Evolutionary conservation across 2,113 vertebrate species (phyloP).

Genomic region (Nannobrachium achirus): DNA sequence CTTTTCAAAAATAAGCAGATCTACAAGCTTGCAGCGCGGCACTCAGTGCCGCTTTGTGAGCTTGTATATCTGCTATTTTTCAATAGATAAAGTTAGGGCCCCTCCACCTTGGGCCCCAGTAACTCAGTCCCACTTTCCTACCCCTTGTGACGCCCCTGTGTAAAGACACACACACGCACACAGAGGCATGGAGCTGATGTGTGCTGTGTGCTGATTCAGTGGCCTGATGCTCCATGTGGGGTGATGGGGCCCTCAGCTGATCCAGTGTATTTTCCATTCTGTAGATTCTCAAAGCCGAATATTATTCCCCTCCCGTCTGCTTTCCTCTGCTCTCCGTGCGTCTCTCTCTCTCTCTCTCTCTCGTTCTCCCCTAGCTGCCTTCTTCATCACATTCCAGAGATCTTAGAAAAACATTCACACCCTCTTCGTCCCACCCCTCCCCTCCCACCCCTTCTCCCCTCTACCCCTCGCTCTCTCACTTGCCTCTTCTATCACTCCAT

Average conservation of each 20-base stretch:
- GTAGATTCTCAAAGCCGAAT: not conserved
- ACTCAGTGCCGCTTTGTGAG: no score
- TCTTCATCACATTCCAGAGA: constrained; percentile 10
- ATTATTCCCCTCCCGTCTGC: not conserved
- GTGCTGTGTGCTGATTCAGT: constrained; percentile 3
- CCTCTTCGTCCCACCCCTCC: not conserved
- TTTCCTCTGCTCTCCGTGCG: no score
- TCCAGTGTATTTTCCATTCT: constrained; percentile 2
- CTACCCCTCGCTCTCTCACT: not conserved
- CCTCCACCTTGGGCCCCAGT: no score
- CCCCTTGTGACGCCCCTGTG: no score
- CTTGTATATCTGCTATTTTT: no score
- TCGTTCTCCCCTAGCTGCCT: not conserved
- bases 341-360: not conserved
- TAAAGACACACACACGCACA: constrained; percentile 8
- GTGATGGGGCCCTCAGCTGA: not conserved
- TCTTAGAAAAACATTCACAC: constrained; percentile 3
- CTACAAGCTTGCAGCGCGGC: no score
- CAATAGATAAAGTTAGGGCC: no score
- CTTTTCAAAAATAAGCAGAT: no score
- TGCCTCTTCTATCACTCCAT: not conserved
- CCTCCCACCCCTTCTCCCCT: not conserved
- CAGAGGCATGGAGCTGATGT: not conserved
- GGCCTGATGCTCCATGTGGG: not conserved
- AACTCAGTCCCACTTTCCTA: no score